Evolutionary conservation across 35 echinoderm and acorn worm species (phyloP).

Genomic region (Nesometra sesokonis): DNA sequence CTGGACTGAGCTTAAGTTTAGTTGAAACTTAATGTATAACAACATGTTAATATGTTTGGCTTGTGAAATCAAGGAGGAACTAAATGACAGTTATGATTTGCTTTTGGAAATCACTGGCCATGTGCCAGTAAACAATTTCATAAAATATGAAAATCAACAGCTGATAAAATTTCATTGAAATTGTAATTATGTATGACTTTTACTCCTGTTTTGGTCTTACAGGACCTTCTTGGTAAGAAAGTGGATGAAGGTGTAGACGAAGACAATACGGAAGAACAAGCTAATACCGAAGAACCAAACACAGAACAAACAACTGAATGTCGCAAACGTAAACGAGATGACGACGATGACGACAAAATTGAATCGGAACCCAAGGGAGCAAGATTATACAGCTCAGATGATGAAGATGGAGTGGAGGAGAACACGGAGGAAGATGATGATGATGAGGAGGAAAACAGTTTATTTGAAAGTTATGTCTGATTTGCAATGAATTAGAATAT

Average conservation of each 20-base stretch:
- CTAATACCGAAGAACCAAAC: neutral
- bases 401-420: neutral
- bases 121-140: no score
- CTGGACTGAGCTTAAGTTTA: no score
- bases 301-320: no score
- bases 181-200: no score
- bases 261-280: neutral
- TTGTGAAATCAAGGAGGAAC: no score
- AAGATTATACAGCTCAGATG: neutral
- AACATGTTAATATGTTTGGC: no score
- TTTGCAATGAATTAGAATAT: no score
- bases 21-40: no score
- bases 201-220: neutral
- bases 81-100: no score
- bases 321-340: neutral
- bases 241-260: neutral
- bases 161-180: no score
- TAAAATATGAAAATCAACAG: no score
- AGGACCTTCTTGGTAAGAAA: neutral
- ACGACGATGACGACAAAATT: neutral
- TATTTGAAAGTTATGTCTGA: neutral
- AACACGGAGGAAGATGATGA: neutral
- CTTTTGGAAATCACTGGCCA: no score
- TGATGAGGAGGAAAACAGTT: neutral
- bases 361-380: neutral